Evolutionary conservation across 2,797 vertebrate genomes (phyloP).

Genomic region (Chrosomus eos): DNA sequence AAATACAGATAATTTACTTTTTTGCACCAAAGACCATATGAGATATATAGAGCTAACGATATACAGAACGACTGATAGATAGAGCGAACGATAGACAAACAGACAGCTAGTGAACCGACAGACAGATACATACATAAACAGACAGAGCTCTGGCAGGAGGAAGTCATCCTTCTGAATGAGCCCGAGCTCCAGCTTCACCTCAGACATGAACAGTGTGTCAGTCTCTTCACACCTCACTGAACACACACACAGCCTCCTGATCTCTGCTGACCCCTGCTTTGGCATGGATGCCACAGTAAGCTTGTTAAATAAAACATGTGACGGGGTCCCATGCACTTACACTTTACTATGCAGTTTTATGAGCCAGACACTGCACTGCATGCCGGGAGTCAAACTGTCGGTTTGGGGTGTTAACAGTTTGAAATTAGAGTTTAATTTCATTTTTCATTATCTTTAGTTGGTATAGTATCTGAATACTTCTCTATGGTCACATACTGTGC

Average conservation of each 20-base stretch:
- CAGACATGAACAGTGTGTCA: slow-evolving; percentile 6
- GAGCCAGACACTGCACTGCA: neutral
- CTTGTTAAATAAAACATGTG: slow-evolving; percentile 16
- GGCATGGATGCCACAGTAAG: slow-evolving; percentile 20
- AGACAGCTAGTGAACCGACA: neutral
- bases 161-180: neutral
- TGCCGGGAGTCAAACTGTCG: neutral
- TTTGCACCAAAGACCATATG: neutral
- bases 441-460: neutral
- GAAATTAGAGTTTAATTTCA: neutral
- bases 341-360: slow-evolving; percentile 2
- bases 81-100: neutral
- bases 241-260: slow-evolving; percentile 14
- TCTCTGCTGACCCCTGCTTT: slow-evolving; percentile 20
- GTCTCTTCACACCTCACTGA: slow-evolving; percentile 16
- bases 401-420: neutral
- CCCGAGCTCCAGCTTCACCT: neutral
- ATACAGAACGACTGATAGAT: no score
- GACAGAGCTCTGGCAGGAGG: neutral
- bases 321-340: neutral
- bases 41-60: no score
- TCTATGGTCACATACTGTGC: neutral
- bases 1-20: neutral
- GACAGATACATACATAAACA: neutral
- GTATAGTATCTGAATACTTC: neutral